A percentile compares a stretch with the other conserved stretches of the same genome.
Evolutionary conservation across 2,113 vertebrate species (phyloP).

Genomic region (Psephotus haematonotus): DNA sequence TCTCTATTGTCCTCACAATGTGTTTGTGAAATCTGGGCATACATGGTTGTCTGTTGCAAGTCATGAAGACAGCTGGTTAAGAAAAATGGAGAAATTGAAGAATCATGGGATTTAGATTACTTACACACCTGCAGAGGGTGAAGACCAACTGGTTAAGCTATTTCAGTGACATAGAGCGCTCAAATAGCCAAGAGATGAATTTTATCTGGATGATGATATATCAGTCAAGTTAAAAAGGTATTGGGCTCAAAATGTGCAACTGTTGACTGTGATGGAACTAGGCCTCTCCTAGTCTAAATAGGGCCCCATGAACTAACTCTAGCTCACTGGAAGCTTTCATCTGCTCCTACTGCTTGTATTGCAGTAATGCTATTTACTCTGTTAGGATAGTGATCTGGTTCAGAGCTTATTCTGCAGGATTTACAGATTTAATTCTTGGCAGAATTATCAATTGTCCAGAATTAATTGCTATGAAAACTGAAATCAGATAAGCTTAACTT

Average conservation of each 20-base stretch:
- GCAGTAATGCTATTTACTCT: constrained; percentile 35
- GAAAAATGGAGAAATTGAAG: background rate
- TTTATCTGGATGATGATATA: background rate
- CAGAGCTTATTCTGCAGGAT: constrained; percentile 41
- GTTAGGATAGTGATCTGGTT: background rate
- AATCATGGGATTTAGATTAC: background rate
- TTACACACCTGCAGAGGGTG: background rate
- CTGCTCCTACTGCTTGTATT: constrained; percentile 14
- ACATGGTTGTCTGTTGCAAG: fast-evolving
- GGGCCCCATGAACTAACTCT: background rate
- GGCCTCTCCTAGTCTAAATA: background rate
- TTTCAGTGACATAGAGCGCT: background rate
- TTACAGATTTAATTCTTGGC: constrained; percentile 25
- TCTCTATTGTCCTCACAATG: background rate
- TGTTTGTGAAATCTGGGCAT: background rate
- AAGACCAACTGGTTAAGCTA: background rate
- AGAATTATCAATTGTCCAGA: constrained; percentile 37
- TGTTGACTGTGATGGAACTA: fast-evolving
- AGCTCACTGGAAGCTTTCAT: background rate
- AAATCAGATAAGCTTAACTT: background rate
- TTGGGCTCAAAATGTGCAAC: background rate
- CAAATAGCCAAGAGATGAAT: background rate
- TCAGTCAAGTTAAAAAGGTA: background rate
- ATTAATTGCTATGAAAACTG: constrained; percentile 47
- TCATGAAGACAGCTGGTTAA: background rate